A percentile compares a stretch with the other conserved stretches of the same genome.
These are phyloP conservation scores for Theocolax elegans DNA, from an alignment of 1,140 invertebrate species.

Conservation along the genomic window DNA sequence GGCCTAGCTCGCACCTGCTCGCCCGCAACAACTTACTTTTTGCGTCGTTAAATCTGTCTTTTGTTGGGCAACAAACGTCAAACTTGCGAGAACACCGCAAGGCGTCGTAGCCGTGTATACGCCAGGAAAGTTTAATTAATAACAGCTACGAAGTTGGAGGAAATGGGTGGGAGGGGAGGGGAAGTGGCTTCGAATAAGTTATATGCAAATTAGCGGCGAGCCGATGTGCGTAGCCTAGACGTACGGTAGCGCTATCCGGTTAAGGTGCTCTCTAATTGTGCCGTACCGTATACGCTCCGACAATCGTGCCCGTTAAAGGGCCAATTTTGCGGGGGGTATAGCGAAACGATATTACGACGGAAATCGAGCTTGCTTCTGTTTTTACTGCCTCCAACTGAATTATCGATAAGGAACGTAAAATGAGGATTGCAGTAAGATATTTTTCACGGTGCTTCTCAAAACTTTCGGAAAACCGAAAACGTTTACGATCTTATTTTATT, in stretches of 20 bases:
- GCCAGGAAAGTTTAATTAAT: constrained; percentile 40
- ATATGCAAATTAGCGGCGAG: constrained; percentile 40
- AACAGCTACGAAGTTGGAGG: constrained; percentile 34
- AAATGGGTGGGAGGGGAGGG: not conserved
- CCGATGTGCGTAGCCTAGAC: constrained; percentile 1
- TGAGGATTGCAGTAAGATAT: no score
- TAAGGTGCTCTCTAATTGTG: constrained; percentile 40
- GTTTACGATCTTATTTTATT: no score
- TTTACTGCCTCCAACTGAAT: no score
- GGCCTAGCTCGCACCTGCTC: not conserved
- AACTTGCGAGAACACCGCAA: constrained; percentile 9
- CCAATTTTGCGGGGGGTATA: not conserved
- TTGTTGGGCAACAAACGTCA: constrained; percentile 20
- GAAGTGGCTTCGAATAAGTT: no score
- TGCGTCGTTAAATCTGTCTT: constrained; percentile 20
- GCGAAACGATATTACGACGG: not conserved
- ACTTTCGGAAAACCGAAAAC: no score
- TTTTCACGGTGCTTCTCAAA: no score
- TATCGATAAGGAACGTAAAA: no score
- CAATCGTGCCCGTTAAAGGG: constrained; percentile 24
- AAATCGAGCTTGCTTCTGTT: no score
- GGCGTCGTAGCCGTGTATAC: constrained; percentile 31
- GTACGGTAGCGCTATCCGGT: constrained; percentile 29
- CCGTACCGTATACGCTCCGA: constrained; percentile 2
- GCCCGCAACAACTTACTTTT: not conserved